Percentiles rank a stretch among this genome's conserved stretches.
These are phyloP conservation scores for Amiota communis DNA, from an alignment of 2,888 invertebrate species.

Conservation along the genomic window DNA sequence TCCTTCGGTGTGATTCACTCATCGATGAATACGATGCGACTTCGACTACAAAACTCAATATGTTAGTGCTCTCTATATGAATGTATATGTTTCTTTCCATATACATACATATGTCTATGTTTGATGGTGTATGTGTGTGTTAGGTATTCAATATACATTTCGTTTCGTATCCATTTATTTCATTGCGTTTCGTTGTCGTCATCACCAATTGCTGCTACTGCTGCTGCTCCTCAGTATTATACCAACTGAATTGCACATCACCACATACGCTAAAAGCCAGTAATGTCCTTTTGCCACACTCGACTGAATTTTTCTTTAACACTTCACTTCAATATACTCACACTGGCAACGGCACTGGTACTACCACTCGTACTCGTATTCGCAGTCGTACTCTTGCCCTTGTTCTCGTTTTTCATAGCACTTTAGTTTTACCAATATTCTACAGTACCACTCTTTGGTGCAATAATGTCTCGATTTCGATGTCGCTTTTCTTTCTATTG, in stretches of 20 bases:
- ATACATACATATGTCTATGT: neutral
- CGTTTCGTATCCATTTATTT: conserved; percentile 40
- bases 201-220: conserved; percentile 10
- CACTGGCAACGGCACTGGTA: neutral
- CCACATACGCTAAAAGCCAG: conserved; percentile 60
- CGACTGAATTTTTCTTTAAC: conserved; percentile 67
- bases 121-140: neutral
- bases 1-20: conserved; percentile 10
- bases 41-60: neutral
- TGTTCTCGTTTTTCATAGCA: too few species aligned
- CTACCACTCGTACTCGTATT: conserved; percentile 44
- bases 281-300: conserved; percentile 66
- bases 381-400: neutral
- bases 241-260: neutral
- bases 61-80: too few species aligned
- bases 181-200: conserved; percentile 32
- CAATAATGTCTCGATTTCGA: neutral
- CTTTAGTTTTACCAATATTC: too few species aligned
- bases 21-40: conserved; percentile 35
- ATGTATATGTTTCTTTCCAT: conserved; percentile 46
- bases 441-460: neutral
- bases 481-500: neutral
- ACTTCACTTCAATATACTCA: conserved; percentile 57
- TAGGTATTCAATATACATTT: conserved; percentile 59
- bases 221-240: neutral